These are phyloP conservation scores for Rhagonycha fulva DNA, from an alignment of 2,888 invertebrate species.

Conservation along the genomic window DNA sequence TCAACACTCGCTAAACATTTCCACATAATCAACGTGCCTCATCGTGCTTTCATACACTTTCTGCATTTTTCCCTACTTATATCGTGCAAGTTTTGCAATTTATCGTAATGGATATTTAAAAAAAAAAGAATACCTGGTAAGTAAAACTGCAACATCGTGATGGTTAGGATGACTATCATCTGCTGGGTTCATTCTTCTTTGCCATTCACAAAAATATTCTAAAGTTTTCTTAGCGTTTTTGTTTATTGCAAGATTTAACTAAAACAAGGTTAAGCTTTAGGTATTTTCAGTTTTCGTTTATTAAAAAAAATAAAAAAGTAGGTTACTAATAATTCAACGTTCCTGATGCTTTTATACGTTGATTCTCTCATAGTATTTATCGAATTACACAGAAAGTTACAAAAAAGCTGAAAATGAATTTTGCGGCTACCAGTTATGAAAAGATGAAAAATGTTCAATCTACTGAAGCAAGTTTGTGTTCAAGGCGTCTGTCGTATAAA, in stretches of 20 bases:
- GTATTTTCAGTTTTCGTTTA: not conserved
- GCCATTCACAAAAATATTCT: conserved; percentile 62
- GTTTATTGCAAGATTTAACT: conserved; percentile 51
- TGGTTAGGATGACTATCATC: conserved; percentile 62
- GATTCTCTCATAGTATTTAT: conserved; percentile 9
- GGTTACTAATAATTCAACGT: not conserved
- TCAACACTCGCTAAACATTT: conserved; percentile 29
- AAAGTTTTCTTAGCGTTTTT: conserved; percentile 59
- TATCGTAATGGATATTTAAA: conserved; percentile 29
- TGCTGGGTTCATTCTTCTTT: conserved; percentile 58
- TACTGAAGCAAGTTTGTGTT: conserved; percentile 19
- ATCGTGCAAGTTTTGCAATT: conserved; percentile 26
- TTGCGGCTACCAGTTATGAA: conserved; percentile 17
- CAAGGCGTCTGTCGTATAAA: conserved; percentile 23
- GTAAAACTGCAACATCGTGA: conserved; percentile 62
- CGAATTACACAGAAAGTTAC: conserved; percentile 5
- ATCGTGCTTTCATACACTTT: conserved; percentile 27
- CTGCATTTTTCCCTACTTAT: conserved; percentile 21
- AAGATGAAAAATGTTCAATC: conserved; percentile 28
- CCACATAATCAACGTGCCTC: conserved; percentile 29
- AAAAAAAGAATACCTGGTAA: conserved; percentile 55
- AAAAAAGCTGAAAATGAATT: conserved; percentile 27
- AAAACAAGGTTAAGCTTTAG: conserved; percentile 17
- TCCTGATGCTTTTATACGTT: not conserved
- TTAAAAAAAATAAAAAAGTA: conserved; percentile 2